Percentiles rank a stretch among this genome's conserved stretches.
phyloP scores from a whole-genome alignment of 2,113 vertebrate genomes.

The Chunga burmeisteri region DNA sequence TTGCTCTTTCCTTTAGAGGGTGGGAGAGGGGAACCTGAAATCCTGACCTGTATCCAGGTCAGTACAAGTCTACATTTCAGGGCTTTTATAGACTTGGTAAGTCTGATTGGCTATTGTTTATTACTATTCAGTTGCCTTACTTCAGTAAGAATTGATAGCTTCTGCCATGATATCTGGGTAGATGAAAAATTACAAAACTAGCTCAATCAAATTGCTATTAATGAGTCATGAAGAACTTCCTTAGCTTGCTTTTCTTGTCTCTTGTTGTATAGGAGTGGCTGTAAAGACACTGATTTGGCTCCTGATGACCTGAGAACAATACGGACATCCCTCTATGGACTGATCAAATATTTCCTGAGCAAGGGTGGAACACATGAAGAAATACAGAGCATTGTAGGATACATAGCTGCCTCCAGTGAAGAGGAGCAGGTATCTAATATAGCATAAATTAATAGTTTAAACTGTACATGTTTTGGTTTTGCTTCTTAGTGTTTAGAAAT shows the following conservation, averaged over 20 bases:
- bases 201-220: background rate
- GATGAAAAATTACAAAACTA: background rate
- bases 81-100: background rate
- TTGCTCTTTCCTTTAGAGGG: background rate
- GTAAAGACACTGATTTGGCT: constrained; percentile 80
- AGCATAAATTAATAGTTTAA: background rate
- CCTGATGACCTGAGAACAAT: constrained; percentile 90
- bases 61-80: background rate
- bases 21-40: background rate
- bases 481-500: background rate
- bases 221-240: background rate
- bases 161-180: background rate
- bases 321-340: constrained; percentile 86
- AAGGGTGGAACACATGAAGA: constrained; percentile 94
- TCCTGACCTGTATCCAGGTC: background rate
- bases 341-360: constrained; percentile 95
- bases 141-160: background rate
- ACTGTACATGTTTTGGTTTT: background rate
- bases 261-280: constrained; percentile 44
- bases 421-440: constrained; percentile 87
- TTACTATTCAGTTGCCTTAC: background rate
- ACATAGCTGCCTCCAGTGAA: constrained; percentile 87
- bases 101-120: background rate
- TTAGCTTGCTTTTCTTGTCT: constrained; percentile 28
- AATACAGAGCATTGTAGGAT: constrained; percentile 94